Base-by-base conservation (phyloP, 1,140 invertebrate genomes). In the Drosophila tropicalis region DNA sequence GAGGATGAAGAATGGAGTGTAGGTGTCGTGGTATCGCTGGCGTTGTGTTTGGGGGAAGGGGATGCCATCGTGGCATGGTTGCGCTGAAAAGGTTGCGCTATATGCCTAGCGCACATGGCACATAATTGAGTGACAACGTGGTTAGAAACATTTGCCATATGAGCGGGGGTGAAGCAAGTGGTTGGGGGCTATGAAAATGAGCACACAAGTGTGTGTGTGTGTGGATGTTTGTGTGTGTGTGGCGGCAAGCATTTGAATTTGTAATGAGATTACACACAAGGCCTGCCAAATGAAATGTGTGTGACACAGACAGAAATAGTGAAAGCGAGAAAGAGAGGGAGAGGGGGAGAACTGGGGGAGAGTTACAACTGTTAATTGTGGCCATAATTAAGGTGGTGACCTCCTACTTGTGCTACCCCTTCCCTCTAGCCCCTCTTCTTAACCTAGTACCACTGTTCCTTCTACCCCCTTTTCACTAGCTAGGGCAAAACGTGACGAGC, bases 81-180 rank as follows among this genome's bases (percentile, higher is more conserved):
- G 81, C 57, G 82, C 71, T 85, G 82, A 86, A 86, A 86, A 85
- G 81, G 78, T 69, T 85, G 74, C 82, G 44, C 44, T 51, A 51
- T 79, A 82, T 70, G 79, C 67, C 64, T 71, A 68, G 79, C 81
- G 66, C 83, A 85, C 82, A 78, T 82, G 83, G 82, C 83, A 85
- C 83, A 85, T 85, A 85, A 85, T 85, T 85, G 83, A 85, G 82
- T 85, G 82, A 85, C 82, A 85, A 85, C 79, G 82, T 85, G 82
- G 82, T 87, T 66, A 71, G 75, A 76, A 75, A 77, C 75, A 85
- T 85, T 87, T 85, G 79, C 79, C 83, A 72, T 81, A 83, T 85
- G 68, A 79, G 65, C n/a, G 40, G 58, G 32, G 39, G 29, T 55
- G 36, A 32, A 17, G 65, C 44, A 22, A 22, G 19, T 5, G 29